A percentile compares a stretch with the other conserved stretches of the same genome.
phyloP scores from a whole-genome alignment of 2,888 invertebrate genomes.

The Sphaeridia pumilis region DNA sequence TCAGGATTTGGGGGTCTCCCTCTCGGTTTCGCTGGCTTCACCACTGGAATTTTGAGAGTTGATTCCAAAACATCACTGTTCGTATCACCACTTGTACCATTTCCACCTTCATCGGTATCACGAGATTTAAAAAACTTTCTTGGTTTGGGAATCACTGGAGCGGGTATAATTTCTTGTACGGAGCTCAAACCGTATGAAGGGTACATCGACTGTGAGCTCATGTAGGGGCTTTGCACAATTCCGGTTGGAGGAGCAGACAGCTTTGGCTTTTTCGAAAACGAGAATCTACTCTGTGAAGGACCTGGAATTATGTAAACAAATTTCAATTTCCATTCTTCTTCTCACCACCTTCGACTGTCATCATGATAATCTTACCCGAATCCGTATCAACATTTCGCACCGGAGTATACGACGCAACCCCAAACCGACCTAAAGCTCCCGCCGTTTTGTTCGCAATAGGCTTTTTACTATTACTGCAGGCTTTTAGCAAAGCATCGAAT shows the following conservation, averaged over 20 bases:
- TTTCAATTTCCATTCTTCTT: slow-evolving; percentile 22
- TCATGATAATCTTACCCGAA: slow-evolving; percentile 2
- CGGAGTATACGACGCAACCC: slow-evolving; percentile 84
- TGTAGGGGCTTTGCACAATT: neutral
- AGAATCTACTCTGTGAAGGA: slow-evolving; percentile 13
- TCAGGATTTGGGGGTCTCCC: slow-evolving; percentile 5
- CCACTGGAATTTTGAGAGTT: slow-evolving; percentile 24
- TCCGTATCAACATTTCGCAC: slow-evolving; percentile 57
- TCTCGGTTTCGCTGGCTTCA: slow-evolving; percentile 6
- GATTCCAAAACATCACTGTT: slow-evolving; percentile 15
- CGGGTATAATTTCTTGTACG: neutral
- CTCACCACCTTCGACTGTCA: neutral
- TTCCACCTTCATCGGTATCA: slow-evolving; percentile 26
- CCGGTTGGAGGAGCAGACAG: slow-evolving; percentile 16
- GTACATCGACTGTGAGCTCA: neutral
- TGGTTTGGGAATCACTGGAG: slow-evolving; percentile 44
- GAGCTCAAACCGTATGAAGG: no score
- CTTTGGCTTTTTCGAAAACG: slow-evolving; percentile 27
- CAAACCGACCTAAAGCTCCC: slow-evolving; percentile 87
- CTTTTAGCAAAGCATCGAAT: slow-evolving; percentile 55
- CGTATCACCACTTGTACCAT: slow-evolving; percentile 13
- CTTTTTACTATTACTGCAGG: slow-evolving; percentile 63
- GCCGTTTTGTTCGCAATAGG: slow-evolving; percentile 61
- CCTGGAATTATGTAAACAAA: no score
- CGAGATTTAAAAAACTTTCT: slow-evolving; percentile 77